Conservation (phyloP, 2,113 vertebrate genomes). For the Lagopus leucura region DNA sequence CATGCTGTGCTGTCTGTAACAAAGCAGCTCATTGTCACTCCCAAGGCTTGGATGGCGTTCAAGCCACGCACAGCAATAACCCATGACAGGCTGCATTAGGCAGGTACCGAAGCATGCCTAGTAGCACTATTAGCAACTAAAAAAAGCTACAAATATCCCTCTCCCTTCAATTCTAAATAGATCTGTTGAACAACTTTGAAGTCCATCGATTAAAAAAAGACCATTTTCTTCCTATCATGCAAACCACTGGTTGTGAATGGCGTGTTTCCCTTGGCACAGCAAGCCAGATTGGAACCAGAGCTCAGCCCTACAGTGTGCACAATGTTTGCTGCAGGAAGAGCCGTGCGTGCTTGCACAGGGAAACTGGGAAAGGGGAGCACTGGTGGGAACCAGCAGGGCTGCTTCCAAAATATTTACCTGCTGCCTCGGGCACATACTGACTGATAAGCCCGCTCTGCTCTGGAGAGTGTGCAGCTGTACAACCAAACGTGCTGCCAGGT, state of each 20-base stretch:
- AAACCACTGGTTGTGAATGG: not conserved
- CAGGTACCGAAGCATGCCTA: slow-evolving; percentile 45
- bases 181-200: not conserved
- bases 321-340: not conserved
- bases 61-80: slow-evolving; percentile 39
- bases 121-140: not conserved
- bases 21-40: slow-evolving; percentile 41
- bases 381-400: not conserved
- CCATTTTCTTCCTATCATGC: not conserved
- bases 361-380: not conserved
- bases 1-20: not conserved
- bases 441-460: not conserved
- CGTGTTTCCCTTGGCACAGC: not conserved
- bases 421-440: not conserved
- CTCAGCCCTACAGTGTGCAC: not conserved
- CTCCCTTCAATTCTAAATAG: not conserved
- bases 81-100: slow-evolving; percentile 40
- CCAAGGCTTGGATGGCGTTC: slow-evolving; percentile 18
- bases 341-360: accelerated
- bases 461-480: not conserved
- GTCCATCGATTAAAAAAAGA: not conserved
- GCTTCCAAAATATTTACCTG: not conserved
- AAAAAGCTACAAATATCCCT: not conserved
- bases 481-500: not conserved
- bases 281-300: not conserved